Conservation (phyloP, 35 echinoderm and acorn worm genomes). For the Anneissia japonica region DNA sequence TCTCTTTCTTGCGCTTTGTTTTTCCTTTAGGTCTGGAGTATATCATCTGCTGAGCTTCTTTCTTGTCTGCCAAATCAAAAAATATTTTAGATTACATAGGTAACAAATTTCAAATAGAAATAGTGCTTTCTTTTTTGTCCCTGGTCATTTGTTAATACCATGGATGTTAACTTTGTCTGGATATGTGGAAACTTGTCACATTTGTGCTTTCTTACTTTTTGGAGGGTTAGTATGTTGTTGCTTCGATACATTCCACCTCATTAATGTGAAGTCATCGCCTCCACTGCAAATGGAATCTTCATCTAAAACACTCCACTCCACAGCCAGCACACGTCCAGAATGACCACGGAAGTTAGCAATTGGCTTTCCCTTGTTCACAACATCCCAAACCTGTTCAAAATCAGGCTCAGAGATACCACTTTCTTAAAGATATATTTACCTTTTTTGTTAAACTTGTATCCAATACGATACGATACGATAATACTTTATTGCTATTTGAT, state of each 20-base stretch:
- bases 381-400: slow-evolving; percentile 76
- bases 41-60: background rate
- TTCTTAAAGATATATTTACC: too few relatives aligned
- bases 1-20: background rate
- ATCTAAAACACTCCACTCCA: slow-evolving; percentile 54
- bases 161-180: background rate
- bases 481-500: too few relatives aligned
- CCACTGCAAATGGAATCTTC: slow-evolving; percentile 64
- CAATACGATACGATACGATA: too few relatives aligned
- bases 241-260: slow-evolving; percentile 73
- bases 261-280: slow-evolving; percentile 83
- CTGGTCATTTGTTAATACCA: background rate
- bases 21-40: background rate
- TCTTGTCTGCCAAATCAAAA: background rate
- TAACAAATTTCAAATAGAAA: too few relatives aligned
- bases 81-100: background rate
- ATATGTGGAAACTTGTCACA: background rate
- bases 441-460: too few relatives aligned
- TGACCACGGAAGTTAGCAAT: slow-evolving; percentile 88
- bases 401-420: background rate
- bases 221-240: slow-evolving; percentile 63
- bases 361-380: slow-evolving; percentile 40
- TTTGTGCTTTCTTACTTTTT: slow-evolving; percentile 42
- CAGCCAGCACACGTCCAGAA: slow-evolving; percentile 52
- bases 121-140: too few relatives aligned